Evolutionary conservation across 2,113 vertebrate genomes (phyloP).

Genomic region (Ciconia stormi): DNA sequence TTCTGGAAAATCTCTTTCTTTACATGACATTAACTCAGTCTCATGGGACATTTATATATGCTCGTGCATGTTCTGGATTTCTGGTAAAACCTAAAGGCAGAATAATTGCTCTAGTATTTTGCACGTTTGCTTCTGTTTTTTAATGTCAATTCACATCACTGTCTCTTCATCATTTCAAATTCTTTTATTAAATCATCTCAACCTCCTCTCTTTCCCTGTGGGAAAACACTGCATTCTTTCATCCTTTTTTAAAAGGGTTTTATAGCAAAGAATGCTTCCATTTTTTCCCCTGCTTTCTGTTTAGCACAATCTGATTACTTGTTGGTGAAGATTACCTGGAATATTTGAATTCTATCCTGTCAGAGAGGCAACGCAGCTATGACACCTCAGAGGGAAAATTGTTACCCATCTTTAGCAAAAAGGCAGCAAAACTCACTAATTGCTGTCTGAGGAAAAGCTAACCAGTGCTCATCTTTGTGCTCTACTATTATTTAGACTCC

Average conservation of each 20-base stretch:
- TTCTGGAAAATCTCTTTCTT: not conserved
- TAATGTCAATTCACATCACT: not conserved
- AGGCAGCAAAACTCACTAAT: not conserved
- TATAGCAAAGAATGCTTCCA: not conserved
- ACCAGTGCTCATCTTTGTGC: not conserved
- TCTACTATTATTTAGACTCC: not conserved
- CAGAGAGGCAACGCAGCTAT: not conserved
- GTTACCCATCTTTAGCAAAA: not conserved
- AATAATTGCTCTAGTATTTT: not conserved
- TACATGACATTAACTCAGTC: not conserved
- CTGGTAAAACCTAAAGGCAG: not conserved
- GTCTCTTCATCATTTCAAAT: not conserved
- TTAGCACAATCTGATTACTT: not conserved
- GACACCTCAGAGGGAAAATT: not conserved
- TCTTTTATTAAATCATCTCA: not conserved
- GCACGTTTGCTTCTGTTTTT: not conserved
- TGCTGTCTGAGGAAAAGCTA: constrained; percentile 12
- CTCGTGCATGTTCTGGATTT: not conserved
- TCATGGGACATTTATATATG: not conserved
- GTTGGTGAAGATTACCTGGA: not conserved
- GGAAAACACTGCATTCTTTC: not conserved
- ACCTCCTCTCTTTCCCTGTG: not conserved
- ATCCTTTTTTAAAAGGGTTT: not conserved
- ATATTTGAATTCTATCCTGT: not conserved
- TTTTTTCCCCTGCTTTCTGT: not conserved